Percentiles rank a stretch among this genome's conserved stretches.
These are phyloP conservation scores for Python bivittatus DNA, from an alignment of 2,113 vertebrate species.

Conservation along the genomic window DNA sequence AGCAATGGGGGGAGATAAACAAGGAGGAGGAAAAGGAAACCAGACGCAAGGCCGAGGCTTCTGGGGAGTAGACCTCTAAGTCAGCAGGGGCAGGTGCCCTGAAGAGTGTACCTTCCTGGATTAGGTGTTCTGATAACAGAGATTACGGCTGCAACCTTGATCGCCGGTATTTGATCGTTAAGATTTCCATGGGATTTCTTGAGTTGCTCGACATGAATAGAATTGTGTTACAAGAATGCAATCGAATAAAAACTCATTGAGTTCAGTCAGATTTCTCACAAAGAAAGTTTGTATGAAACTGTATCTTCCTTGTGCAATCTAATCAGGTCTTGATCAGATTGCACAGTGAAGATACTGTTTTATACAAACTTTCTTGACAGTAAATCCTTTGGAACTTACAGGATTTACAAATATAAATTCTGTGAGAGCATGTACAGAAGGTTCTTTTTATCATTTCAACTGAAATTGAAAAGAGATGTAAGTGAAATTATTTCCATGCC, in stretches of 20 bases:
- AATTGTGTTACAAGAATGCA: background rate
- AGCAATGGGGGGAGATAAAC: background rate
- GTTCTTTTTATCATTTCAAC: background rate
- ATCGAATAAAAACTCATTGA: background rate
- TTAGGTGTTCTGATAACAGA: background rate
- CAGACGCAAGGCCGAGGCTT: background rate
- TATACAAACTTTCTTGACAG: background rate
- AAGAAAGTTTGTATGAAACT: too few species aligned
- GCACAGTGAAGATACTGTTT: background rate
- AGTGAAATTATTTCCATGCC: background rate
- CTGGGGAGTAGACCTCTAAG: background rate
- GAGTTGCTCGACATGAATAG: background rate
- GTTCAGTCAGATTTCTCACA: background rate
- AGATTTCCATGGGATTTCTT: background rate
- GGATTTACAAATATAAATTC: background rate
- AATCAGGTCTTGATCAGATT: background rate
- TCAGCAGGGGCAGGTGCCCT: background rate
- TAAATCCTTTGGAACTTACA: background rate
- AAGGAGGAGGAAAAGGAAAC: background rate
- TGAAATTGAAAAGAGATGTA: background rate
- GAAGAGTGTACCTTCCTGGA: background rate
- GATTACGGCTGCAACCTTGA: background rate
- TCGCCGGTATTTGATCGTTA: background rate
- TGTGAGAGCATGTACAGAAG: background rate
- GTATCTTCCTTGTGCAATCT: too few species aligned